Base-by-base conservation (phyloP, 37 sponge, comb jelly and placozoan species). In the Haliclona indistincta region DNA sequence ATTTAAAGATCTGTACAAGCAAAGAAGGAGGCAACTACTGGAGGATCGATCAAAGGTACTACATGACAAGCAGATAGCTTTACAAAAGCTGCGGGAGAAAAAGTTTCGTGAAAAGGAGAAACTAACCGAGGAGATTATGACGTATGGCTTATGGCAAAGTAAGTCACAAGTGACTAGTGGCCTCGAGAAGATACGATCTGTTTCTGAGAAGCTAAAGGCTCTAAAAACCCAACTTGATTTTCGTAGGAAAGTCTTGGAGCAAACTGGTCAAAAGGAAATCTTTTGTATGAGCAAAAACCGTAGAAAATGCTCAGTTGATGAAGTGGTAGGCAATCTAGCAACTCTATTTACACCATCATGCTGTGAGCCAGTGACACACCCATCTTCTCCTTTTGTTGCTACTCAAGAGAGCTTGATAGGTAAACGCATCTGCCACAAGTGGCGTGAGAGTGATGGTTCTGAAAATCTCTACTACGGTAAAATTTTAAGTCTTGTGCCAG, bases 401-500 rank as follows among this genome's bases (percentile, higher is more conserved):
- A n/a, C n/a, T n/a, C n/a, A n/a, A n/a, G n/a, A n/a, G n/a, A n/a
- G n/a, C n/a, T n/a, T n/a, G n/a, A n/a, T n/a, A n/a, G n/a, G n/a
- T n/a, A 60, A 60, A 17, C 11, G 62, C 8, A 60, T 60, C 11
- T 11, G 22, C n/a, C 68, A 66, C 36, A 66, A 66, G 36, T 66
- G 68, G 68, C 29, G 36, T 20, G 39, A 66, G 8, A 10, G 20
- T 39, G 38, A 11, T 38, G 42, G 68, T 15, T 11, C 39, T 33
- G 42, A 66, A 66, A 19, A 38, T n/a, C 36, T 8, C 13, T 66
- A 66, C n/a, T 39, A 38, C 20, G 68, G 68, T 26, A 19, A 6
- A 66, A 38, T 66, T 36, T 66, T 66, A 30, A 66, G 68, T 38
- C 20, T 66, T 11, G 68, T 66, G 6, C 68, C 68, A 38, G 68